Evolutionary conservation across 1,140 invertebrate genomes (phyloP).

Genomic region (Drosophila nebulosa): DNA sequence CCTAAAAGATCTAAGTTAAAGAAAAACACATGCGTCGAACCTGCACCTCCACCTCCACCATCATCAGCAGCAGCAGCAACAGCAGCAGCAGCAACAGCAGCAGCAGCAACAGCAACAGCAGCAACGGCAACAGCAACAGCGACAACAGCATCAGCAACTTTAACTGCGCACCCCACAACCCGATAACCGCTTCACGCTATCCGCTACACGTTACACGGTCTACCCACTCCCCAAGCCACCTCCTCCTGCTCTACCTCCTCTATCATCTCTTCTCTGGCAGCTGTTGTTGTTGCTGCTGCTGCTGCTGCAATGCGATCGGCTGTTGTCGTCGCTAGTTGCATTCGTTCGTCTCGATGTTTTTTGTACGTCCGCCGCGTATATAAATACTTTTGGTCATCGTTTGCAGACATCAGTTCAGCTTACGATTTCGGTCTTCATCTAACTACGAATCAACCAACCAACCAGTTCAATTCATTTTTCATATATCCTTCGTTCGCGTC

Average conservation of each 20-base stretch:
- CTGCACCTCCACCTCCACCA: constrained; percentile 16
- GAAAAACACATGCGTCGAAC: constrained; percentile 57
- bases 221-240: neutral
- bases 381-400: constrained; percentile 80
- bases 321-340: constrained; percentile 6
- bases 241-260: neutral
- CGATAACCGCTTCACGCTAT: neutral
- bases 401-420: constrained; percentile 78
- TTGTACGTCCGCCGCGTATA: constrained; percentile 59
- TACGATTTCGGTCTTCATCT: constrained; percentile 71
- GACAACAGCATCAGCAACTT: neutral
- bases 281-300: neutral
- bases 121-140: too few relatives aligned
- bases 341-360: constrained; percentile 23
- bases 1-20: constrained; percentile 19
- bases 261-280: constrained; percentile 15
- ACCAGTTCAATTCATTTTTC: constrained; percentile 19
- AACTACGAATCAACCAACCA: constrained; percentile 31
- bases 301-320: constrained; percentile 38
- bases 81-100: constrained; percentile 37
- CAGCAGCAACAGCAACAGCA: neutral
- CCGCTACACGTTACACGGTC: neutral
- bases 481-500: constrained; percentile 56
- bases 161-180: neutral
- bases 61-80: neutral